These are phyloP conservation scores for Nephrotoma guestfalica DNA, from an alignment of 2,888 invertebrate genomes.

Conservation along the genomic window DNA sequence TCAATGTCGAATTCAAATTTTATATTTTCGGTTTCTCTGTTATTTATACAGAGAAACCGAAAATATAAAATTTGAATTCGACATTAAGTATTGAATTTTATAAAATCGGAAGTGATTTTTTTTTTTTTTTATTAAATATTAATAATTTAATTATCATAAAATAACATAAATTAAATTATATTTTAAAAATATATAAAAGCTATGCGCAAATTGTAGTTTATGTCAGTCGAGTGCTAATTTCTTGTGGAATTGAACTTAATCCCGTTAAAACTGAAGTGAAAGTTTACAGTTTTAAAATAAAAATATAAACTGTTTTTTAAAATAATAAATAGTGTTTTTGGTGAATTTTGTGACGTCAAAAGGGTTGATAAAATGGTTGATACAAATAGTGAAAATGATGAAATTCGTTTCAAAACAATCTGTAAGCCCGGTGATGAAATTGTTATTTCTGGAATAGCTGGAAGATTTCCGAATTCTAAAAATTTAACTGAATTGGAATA, in stretches of 20 bases:
- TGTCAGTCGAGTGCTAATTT: neutral
- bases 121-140: too few species aligned
- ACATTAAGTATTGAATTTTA: too few species aligned
- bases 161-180: neutral
- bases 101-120: too few species aligned
- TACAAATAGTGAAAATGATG: neutral
- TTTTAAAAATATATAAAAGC: neutral
- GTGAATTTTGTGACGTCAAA: neutral
- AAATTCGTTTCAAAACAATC: neutral
- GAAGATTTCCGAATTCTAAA: conserved; percentile 48
- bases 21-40: neutral
- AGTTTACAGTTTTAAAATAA: neutral
- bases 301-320: too few species aligned
- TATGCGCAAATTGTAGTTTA: neutral
- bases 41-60: too few species aligned
- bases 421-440: conserved; percentile 33
- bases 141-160: neutral
- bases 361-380: neutral
- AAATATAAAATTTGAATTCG: too few species aligned
- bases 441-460: conserved; percentile 43
- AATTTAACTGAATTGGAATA: conserved; percentile 45
- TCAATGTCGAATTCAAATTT: too few species aligned
- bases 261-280: neutral
- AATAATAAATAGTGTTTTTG: neutral
- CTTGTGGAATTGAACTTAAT: neutral